These are phyloP conservation scores for Zapus hudsonius DNA, from an alignment of 2,113 vertebrate genomes.

Conservation along the genomic window DNA sequence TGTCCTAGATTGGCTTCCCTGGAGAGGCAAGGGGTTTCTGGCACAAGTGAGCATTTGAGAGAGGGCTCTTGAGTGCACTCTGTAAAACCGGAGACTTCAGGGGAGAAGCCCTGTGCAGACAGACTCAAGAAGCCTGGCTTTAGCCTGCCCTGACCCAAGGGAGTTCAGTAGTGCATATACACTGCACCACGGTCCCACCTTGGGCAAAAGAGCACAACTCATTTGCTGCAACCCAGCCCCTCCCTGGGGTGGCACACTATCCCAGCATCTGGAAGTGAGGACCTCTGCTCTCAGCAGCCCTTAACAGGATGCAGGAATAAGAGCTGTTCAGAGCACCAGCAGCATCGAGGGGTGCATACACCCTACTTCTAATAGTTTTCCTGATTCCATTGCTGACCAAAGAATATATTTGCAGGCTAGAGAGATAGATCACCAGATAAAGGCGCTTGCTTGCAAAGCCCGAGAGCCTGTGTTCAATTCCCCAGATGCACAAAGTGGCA, in stretches of 20 bases:
- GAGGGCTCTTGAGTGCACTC: background rate
- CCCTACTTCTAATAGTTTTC: background rate
- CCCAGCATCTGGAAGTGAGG: background rate
- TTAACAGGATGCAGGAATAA: too few species aligned
- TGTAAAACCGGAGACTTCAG: too few species aligned
- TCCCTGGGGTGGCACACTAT: background rate
- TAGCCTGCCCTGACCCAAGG: background rate
- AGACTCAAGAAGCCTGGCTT: background rate
- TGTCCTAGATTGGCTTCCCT: background rate
- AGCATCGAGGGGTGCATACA: too few species aligned
- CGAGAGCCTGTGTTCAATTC: too few species aligned
- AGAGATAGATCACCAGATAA: background rate
- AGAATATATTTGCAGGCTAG: background rate
- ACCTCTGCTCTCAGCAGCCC: background rate
- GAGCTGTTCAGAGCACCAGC: background rate
- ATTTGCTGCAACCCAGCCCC: background rate
- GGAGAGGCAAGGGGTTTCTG: background rate
- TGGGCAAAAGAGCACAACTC: background rate
- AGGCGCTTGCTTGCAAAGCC: background rate
- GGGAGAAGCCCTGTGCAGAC: background rate
- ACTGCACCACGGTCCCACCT: background rate
- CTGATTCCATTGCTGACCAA: background rate
- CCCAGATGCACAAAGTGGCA: too few species aligned
- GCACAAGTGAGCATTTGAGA: background rate
- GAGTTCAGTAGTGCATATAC: background rate